phyloP scores from a whole-genome alignment of 92 coral and sea anemone species.

The Paragorgia papillata region DNA sequence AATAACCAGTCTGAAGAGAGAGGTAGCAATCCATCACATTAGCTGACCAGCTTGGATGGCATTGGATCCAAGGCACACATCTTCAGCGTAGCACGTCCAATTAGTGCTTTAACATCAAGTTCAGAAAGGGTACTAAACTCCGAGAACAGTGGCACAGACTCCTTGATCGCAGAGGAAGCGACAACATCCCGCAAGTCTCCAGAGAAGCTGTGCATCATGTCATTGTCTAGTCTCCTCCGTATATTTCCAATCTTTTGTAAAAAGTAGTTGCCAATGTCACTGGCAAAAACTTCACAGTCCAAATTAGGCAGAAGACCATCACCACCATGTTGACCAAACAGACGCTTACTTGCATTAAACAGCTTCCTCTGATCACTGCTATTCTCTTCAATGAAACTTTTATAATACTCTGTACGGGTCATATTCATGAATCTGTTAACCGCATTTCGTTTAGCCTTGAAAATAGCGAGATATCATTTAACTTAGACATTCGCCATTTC shows the following conservation, averaged over 20 bases:
- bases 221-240: slow-evolving; percentile 39
- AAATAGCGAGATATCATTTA: slow-evolving; percentile 30
- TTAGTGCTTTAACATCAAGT: slow-evolving; percentile 41
- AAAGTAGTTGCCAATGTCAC: slow-evolving; percentile 53
- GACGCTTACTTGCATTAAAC: slow-evolving; percentile 51
- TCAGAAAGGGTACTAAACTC: slow-evolving; percentile 38
- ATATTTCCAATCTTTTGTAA: slow-evolving; percentile 51
- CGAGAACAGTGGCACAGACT: slow-evolving; percentile 6
- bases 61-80: slow-evolving; percentile 58
- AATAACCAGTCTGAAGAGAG: slow-evolving; percentile 42
- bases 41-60: slow-evolving; percentile 52
- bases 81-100: slow-evolving; percentile 34
- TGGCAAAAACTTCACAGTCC: slow-evolving; percentile 21
- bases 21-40: slow-evolving; percentile 50
- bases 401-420: slow-evolving; percentile 54
- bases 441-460: slow-evolving; percentile 35
- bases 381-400: slow-evolving; percentile 53
- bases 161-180: not conserved
- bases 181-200: too few species aligned
- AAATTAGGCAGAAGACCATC: slow-evolving; percentile 26
- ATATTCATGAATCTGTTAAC: slow-evolving; percentile 45
- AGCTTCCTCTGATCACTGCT: slow-evolving; percentile 54
- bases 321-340: slow-evolving; percentile 42
- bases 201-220: not conserved
- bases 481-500: slow-evolving; percentile 36